Conservation (phyloP, 2,888 invertebrate species). For the Drosophila pseudotalamancana region DNA sequence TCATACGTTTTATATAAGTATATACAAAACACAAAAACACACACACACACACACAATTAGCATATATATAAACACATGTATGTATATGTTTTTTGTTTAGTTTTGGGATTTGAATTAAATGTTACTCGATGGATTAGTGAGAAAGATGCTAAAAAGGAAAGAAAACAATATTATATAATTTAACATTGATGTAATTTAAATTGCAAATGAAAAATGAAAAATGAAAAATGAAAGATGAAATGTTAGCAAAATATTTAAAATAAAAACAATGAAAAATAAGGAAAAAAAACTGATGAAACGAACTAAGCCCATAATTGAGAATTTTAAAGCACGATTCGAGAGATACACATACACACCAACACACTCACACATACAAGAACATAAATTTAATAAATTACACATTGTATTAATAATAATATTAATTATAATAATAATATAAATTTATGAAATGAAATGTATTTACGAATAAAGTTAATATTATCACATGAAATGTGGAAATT, state of each 20-base stretch:
- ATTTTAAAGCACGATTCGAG: constrained; percentile 71
- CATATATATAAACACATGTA: constrained; percentile 4
- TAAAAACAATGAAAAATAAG: constrained; percentile 11
- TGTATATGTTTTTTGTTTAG: constrained; percentile 54
- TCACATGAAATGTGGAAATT: constrained; percentile 66
- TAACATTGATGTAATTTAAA: constrained; percentile 45
- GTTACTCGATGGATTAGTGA: constrained; percentile 69
- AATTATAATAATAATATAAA: constrained; percentile 63
- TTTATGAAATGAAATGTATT: constrained; percentile 74
- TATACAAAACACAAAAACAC: constrained; percentile 31
- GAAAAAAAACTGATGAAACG: constrained; percentile 25
- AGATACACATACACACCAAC: constrained; percentile 30
- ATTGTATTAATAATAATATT: constrained; percentile 67
- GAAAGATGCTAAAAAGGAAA: constrained; percentile 38
- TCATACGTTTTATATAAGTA: constrained; percentile 56
- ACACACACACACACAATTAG: constrained; percentile 2
- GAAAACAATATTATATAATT: constrained; percentile 32
- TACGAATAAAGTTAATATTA: constrained; percentile 78
- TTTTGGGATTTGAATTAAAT: constrained; percentile 67
- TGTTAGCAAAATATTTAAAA: constrained; percentile 42
- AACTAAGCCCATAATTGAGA: constrained; percentile 66
- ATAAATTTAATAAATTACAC: constrained; percentile 73
- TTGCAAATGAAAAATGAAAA: constrained; percentile 11
- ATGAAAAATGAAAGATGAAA: constrained; percentile 11
- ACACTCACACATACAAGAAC: constrained; percentile 49